These are phyloP conservation scores for Mycalesis mineus DNA, from an alignment of 2,888 invertebrate genomes.

Conservation along the genomic window DNA sequence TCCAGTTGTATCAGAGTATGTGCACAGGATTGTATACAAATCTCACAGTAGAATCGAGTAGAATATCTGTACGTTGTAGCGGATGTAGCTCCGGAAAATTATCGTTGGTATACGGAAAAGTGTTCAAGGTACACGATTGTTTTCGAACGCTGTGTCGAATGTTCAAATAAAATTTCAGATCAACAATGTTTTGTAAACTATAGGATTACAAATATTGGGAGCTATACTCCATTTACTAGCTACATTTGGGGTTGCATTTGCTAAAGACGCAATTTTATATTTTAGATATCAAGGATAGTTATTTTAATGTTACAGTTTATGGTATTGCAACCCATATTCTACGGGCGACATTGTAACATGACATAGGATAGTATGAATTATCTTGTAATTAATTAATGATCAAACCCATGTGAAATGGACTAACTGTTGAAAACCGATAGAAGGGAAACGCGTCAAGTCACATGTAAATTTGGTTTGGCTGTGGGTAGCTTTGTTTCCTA, in stretches of 20 bases:
- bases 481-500: conserved; percentile 22
- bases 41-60: conserved; percentile 29
- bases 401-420: conserved; percentile 1
- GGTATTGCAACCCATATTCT: no score
- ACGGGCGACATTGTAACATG: no score
- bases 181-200: no score
- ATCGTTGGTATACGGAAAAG: conserved; percentile 10
- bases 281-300: no score
- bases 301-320: no score
- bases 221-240: no score
- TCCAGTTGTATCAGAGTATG: conserved; percentile 14
- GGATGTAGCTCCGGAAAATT: conserved; percentile 19
- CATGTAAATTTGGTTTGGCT: conserved; percentile 26
- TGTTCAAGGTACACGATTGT: conserved; percentile 2
- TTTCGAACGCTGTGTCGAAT: not conserved
- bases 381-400: not conserved
- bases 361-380: no score
- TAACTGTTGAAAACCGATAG: conserved; percentile 11
- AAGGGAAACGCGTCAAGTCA: conserved; percentile 24
- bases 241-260: no score
- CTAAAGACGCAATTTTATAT: no score
- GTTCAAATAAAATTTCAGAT: not conserved
- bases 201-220: no score
- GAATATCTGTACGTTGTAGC: conserved; percentile 26
- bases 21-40: conserved; percentile 28